Percentiles rank a stretch among this genome's conserved stretches.
phyloP scores from a whole-genome alignment of 2,888 invertebrate genomes.

The Agrilus mali region DNA sequence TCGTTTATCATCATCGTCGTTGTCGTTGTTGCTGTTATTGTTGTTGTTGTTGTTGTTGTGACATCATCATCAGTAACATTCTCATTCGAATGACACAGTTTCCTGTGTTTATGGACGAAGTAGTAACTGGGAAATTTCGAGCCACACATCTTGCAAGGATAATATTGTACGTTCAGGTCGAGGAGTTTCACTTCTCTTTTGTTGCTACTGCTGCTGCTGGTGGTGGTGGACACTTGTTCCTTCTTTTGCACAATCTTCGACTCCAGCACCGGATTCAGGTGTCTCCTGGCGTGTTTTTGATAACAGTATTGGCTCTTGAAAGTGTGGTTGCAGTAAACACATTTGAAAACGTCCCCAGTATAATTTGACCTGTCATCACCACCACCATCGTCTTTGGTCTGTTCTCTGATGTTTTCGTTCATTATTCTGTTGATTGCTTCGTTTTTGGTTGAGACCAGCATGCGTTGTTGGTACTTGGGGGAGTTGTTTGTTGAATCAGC shows the following conservation, averaged over 20 bases:
- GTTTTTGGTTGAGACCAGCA: slow-evolving; percentile 13
- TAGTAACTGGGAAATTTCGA: slow-evolving; percentile 88
- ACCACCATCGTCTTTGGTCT: slow-evolving; percentile 18
- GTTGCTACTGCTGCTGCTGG: no score
- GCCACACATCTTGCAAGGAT: slow-evolving; percentile 87
- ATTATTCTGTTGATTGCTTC: slow-evolving; percentile 31
- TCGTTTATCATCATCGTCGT: slow-evolving; percentile 24
- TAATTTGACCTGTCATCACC: slow-evolving; percentile 19
- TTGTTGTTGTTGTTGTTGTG: slow-evolving; percentile 24
- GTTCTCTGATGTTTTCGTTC: slow-evolving; percentile 31
- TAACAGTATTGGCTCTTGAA: slow-evolving; percentile 80
- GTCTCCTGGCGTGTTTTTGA: slow-evolving; percentile 62
- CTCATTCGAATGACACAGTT: slow-evolving; percentile 68
- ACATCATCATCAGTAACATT: slow-evolving; percentile 28
- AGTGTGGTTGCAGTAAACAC: slow-evolving; percentile 64
- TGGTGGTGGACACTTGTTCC: slow-evolving; percentile 22
- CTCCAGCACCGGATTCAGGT: slow-evolving; percentile 47
- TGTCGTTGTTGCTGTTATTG: slow-evolving; percentile 23
- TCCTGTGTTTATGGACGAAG: slow-evolving; percentile 85
- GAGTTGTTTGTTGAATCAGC: slow-evolving; percentile 8
- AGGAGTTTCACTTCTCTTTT: slow-evolving; percentile 50
- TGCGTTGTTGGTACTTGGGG: slow-evolving; percentile 11
- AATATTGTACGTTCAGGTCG: slow-evolving; percentile 77
- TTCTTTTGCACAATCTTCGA: slow-evolving; percentile 20
- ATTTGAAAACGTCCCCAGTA: slow-evolving; percentile 43